Base-by-base conservation (phyloP, 2,888 invertebrate genomes). In the Polyommatus icarus region DNA sequence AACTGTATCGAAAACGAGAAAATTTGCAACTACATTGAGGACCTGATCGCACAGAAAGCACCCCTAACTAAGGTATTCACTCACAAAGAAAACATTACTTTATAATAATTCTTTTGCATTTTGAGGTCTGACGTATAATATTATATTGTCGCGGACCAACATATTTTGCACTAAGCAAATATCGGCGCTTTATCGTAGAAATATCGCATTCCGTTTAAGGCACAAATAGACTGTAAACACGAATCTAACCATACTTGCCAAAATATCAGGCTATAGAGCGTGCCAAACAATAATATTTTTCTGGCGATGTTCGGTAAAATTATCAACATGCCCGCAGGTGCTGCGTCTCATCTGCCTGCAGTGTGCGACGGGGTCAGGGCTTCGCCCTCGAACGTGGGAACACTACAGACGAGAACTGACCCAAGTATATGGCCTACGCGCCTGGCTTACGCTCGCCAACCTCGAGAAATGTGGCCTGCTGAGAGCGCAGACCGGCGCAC, bases 1-100 rank as follows among this genome's bases (percentile, higher is more conserved):
- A 97, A 98, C 86, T 98, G 98, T 80, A 96, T 98, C 29, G 99
- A 99, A 84, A 97, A 98, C 1, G 99, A 99, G 84, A 98, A 97
- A 89, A 95, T 97, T 0, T 96, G 97, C 87, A 93, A 97, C 0
- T 98, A 96, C 86, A 98, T 99, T 80, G 99, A 99, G 90, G 98
- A 99, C 86, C 95, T 97, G 84, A 98, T 99, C 79, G 97, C 98
- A 0, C 97, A 97, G 84, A 96, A 97, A 85, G 96, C 96, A 82
- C 97, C 98, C 0, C 87, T 99, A 1, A 95, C 96, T 3, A 97
- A 97, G 92, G 93, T 91, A 83, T 76, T 24, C 8, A 36, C 20
- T 24, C 10, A 12, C 10, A 46, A 73, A 73, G 24, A 57, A 54
- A 46, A 29, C 29, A 67, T 15, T 15, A 29, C 24, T 18, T 18